Evolutionary conservation across 2,888 invertebrate species (phyloP), one percentile per base, ranked within the genome.

Genomic region (Celastrina argiolus): DNA sequence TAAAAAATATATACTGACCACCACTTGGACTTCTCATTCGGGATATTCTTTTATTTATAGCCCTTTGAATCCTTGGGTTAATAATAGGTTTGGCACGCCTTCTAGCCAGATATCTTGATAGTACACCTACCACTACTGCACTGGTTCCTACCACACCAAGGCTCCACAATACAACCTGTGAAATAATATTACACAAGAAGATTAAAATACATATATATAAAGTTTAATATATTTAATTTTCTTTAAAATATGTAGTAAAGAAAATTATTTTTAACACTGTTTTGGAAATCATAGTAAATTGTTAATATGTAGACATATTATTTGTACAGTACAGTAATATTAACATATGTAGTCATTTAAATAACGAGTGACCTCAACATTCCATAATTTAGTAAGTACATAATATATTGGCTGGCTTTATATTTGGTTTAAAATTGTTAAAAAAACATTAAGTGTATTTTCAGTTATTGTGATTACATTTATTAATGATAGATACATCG

Each of bases 81-180:
- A 93, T 84, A 56, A 94, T 93, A 65, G 94, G 93, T 69, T 93
- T 92, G 14, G 93, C 93, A 78, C 95, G 93, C 68, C 94, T 92
- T 66, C 97, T 92, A 63, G 96, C 94, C 74, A 97, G 88, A 83
- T 96, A 96, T 74, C 95, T 93, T 56, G 97, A 96, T 36, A 98
- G 84, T 10, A 97, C 93, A 45, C 96, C 96, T 56, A 98, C 93
- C n/a, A 97, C 89, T 8, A 96, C 93, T 22, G 97, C 94, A 77
- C 97, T 96, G 56, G 93, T 93, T 31, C 92, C 91, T 36, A 91
- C 88, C 45, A 96, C 93, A 64, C 95, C 94, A 71, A 96, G 91
- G 71, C 96, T 95, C 79, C 95, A 92, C 76, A 95, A 86, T 67
- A 95, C 92, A 68, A 96, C 93, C 95, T 96, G 77, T 34, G 78